phyloP scores from a whole-genome alignment of 2,888 invertebrate species.

The Stomorhina lunata region DNA sequence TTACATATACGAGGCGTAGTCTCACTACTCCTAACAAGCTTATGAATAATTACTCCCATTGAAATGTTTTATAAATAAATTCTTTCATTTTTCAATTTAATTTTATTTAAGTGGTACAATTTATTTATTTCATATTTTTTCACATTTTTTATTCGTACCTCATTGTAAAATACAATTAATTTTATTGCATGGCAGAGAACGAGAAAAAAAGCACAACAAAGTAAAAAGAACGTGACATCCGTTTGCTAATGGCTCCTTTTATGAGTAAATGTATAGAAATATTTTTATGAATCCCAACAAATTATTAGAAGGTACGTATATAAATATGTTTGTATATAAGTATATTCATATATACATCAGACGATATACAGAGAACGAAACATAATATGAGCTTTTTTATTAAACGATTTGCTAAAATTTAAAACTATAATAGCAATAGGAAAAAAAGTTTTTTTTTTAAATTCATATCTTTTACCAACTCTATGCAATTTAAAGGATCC shows the following conservation, averaged over 20 bases:
- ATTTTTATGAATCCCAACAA: constrained; percentile 7
- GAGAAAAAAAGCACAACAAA: constrained; percentile 54
- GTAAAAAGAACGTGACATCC: constrained; percentile 66
- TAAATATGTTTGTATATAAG: no score
- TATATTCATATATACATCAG: no score
- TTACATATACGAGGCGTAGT: neutral
- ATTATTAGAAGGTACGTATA: neutral
- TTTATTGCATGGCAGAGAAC: constrained; percentile 76
- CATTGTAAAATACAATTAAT: constrained; percentile 75
- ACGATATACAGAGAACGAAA: no score
- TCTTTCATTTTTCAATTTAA: constrained; percentile 71
- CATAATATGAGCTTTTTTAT: no score
- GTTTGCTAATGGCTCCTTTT: constrained; percentile 58
- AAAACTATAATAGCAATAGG: no score
- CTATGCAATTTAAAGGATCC: no score
- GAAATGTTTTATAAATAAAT: constrained; percentile 67
- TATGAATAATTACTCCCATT: constrained; percentile 73
- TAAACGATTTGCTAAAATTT: no score
- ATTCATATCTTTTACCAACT: no score
- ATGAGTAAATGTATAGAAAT: constrained; percentile 35
- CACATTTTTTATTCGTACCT: constrained; percentile 21
- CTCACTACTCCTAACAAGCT: constrained; percentile 59
- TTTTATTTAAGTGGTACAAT: constrained; percentile 75
- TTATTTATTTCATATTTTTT: constrained; percentile 60
- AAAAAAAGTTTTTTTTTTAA: no score